Evolutionary conservation across 1,140 invertebrate species (phyloP).

Genomic region (Drosophila subobscura): DNA sequence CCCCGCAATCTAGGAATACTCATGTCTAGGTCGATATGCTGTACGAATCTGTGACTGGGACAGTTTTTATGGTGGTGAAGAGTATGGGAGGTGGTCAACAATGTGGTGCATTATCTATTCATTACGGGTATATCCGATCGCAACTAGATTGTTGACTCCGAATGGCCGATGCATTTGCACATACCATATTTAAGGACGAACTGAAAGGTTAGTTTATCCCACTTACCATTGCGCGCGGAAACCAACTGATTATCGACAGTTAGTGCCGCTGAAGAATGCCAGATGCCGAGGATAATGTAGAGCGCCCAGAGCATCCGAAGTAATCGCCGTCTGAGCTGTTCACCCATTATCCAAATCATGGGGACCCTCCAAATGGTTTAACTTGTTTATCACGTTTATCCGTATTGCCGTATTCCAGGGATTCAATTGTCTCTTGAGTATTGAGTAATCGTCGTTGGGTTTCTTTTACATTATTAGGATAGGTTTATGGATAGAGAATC

Average conservation of each 20-base stretch:
- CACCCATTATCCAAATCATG: constrained; percentile 36
- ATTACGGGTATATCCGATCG: too few relatives aligned
- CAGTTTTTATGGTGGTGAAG: too few relatives aligned
- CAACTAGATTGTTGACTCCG: too few relatives aligned
- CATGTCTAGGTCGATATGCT: too few relatives aligned
- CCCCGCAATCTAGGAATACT: too few relatives aligned
- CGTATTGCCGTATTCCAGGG: constrained; percentile 22
- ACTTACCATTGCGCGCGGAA: constrained; percentile 80
- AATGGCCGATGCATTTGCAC: too few relatives aligned
- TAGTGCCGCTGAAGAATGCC: constrained; percentile 27
- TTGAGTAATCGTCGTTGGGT: constrained; percentile 9
- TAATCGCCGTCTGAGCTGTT: constrained; percentile 11
- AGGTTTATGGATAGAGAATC: constrained; percentile 33
- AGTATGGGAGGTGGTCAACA: neutral
- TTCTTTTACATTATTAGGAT: constrained; percentile 22
- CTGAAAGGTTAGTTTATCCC: too few relatives aligned
- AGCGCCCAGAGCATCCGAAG: constrained; percentile 40
- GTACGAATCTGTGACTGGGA: too few relatives aligned
- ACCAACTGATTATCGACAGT: constrained; percentile 82
- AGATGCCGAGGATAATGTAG: constrained; percentile 14
- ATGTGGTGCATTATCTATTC: too few relatives aligned
- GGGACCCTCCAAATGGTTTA: neutral
- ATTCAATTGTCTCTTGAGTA: constrained; percentile 33
- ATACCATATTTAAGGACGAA: too few relatives aligned
- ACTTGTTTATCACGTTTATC: neutral